Evolutionary conservation across 2,797 vertebrate genomes (phyloP).

Genomic region (Lithobates pipiens): DNA sequence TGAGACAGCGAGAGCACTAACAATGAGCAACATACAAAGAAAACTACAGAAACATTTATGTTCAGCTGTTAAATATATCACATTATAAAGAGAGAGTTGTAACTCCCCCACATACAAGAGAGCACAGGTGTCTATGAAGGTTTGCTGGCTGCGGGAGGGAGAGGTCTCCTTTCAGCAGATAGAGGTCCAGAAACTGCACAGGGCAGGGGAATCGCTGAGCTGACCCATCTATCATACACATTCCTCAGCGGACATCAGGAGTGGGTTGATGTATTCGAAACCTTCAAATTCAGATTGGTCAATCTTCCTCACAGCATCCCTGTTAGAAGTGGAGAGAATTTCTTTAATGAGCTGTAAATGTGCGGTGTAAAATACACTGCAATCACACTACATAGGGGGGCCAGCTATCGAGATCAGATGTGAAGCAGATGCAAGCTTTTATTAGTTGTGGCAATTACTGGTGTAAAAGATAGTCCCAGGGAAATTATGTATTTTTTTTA

Average conservation of each 20-base stretch:
- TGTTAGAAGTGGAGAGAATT: slow-evolving; percentile 70
- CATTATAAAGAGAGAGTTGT: slow-evolving; percentile 23
- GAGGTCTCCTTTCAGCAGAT: slow-evolving; percentile 53
- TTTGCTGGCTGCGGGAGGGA: slow-evolving; percentile 49
- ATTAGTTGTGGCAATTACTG: slow-evolving; percentile 18
- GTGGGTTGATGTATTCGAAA: slow-evolving; percentile 98
- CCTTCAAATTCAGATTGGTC: slow-evolving; percentile 99
- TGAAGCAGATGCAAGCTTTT: slow-evolving; percentile 4
- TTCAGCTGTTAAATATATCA: slow-evolving; percentile 31
- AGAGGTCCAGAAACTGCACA: slow-evolving; percentile 65
- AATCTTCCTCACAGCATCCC: slow-evolving; percentile 96
- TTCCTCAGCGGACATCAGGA: slow-evolving; percentile 97
- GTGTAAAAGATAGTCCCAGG: slow-evolving; percentile 16
- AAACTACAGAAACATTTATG: neutral
- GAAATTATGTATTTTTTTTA: neutral
- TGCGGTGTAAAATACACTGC: neutral
- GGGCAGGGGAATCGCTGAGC: slow-evolving; percentile 64
- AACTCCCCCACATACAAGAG: slow-evolving; percentile 28
- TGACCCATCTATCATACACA: slow-evolving; percentile 84
- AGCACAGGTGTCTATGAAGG: neutral
- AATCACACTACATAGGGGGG: slow-evolving; percentile 28
- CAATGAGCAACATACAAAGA: neutral
- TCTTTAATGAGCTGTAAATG: slow-evolving; percentile 46
- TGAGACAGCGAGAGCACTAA: neutral
- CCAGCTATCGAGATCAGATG: slow-evolving; percentile 25